Conservation (phyloP, 2,113 vertebrate species). For the Psephotus haematonotus region DNA sequence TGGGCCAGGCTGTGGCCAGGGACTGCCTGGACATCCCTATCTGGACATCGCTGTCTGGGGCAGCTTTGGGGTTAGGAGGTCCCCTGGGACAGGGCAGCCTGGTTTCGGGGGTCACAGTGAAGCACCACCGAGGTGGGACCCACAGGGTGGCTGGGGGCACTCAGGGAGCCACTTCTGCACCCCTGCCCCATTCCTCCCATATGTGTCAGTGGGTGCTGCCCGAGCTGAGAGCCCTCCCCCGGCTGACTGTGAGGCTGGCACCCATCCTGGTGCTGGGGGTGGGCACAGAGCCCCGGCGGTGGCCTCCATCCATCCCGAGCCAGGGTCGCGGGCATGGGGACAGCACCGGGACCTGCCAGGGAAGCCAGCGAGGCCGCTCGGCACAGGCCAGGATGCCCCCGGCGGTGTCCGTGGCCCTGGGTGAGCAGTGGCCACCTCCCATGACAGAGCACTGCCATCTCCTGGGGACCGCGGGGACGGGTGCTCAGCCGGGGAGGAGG, state of each 20-base stretch:
- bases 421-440: background rate
- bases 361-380: background rate
- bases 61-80: accelerated
- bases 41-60: no score
- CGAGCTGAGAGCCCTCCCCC: background rate
- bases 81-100: background rate
- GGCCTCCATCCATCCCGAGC: background rate
- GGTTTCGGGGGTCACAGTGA: background rate
- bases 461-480: constrained; percentile 35
- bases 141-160: background rate
- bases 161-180: no score
- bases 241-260: background rate
- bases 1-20: background rate
- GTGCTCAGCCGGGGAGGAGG: background rate
- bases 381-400: background rate
- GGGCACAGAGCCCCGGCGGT: accelerated
- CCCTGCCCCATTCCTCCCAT: background rate
- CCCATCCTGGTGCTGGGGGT: accelerated
- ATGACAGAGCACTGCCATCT: constrained; percentile 56
- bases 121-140: accelerated
- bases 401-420: background rate
- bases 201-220: accelerated
- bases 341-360: background rate
- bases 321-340: accelerated
- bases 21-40: background rate